Evolutionary conservation across 2,888 invertebrate genomes (phyloP), one percentile per base, ranked within the genome.

Genomic region (Zele albiditarsus): DNA sequence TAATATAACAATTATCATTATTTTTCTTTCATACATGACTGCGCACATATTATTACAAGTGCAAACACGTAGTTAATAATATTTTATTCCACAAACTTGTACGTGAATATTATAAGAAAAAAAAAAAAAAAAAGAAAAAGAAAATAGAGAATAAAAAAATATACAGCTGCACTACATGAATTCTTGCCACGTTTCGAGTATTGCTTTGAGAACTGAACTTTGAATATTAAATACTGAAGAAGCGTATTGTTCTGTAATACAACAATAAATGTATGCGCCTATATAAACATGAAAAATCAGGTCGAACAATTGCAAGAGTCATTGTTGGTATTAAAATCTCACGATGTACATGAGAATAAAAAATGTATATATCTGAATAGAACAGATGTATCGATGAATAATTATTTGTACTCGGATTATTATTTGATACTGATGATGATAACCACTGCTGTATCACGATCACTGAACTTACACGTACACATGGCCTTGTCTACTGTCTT

Each of bases 391-490:
- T 53, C 71, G 70, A 60, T 71, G 76, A 71, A 73, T 76, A 66
- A 38, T 62, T 73, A 76, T 73, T 74, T 71, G 73, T 63, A 75
- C 68, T 58, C 31, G 74, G 74, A 76, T 76, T 75, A 53, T 53
- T 20, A 76, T 77, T 74, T 68, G 69, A 78, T 76, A 73, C 28
- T 65, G 73, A 74, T 74, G 71, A 75, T 69, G 42, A 63, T 78
- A 77, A 74, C 73, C 76, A 74, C 72, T 74, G 74, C 77, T 78
- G 71, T 20, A 20, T 77, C 73, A 77, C 33, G 76, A 73, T 73
- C 76, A 73, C 25, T 73, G 73, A 76, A 42, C 73, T 69, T 31
- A 46, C n/a, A 46, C n/a, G 53, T 5, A 53, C n/a, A 31, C 23
- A 53, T 46, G 69, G 58, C 58, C 73, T 69, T 63, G 63, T 46